phyloP scores from a whole-genome alignment of 2,888 invertebrate genomes.

The Congeria kusceri region DNA sequence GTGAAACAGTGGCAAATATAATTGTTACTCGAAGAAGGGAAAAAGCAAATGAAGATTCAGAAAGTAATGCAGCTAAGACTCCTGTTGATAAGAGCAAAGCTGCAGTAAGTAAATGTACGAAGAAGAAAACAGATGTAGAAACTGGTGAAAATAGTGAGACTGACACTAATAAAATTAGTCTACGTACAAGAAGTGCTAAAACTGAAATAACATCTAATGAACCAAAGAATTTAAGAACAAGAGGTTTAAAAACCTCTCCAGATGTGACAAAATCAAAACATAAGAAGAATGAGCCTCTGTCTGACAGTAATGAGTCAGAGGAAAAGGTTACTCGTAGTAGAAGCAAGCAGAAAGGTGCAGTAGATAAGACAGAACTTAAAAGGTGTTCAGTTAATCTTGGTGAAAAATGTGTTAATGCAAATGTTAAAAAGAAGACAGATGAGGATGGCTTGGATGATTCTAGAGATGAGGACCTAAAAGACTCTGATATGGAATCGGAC shows the following conservation, averaged over 20 bases:
- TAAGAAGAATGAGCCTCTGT: constrained; percentile 18
- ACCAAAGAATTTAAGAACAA: constrained; percentile 50
- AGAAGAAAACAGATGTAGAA: constrained; percentile 18
- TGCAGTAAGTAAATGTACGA: neutral
- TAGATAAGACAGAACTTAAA: constrained; percentile 53
- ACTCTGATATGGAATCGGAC: neutral
- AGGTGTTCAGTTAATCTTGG: constrained; percentile 59
- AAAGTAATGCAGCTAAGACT: neutral
- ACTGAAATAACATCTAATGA: constrained; percentile 25
- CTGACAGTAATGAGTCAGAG: constrained; percentile 2
- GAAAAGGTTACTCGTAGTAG: constrained; percentile 34
- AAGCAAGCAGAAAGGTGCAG: constrained; percentile 39
- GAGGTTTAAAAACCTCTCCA: constrained; percentile 31
- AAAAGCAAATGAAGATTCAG: neutral
- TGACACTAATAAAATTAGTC: constrained; percentile 12
- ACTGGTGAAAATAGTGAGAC: neutral
- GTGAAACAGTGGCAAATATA: neutral
- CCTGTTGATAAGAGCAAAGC: neutral
- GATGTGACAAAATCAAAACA: constrained; percentile 34
- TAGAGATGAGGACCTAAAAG: neutral
- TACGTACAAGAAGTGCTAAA: constrained; percentile 46
- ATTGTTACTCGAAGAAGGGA: neutral
- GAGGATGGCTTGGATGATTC: constrained; percentile 11
- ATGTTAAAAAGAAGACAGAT: constrained; percentile 26
- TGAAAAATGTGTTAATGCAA: constrained; percentile 43